Conservation (phyloP, 2,113 vertebrate genomes). For the Furnarius figulus region DNA sequence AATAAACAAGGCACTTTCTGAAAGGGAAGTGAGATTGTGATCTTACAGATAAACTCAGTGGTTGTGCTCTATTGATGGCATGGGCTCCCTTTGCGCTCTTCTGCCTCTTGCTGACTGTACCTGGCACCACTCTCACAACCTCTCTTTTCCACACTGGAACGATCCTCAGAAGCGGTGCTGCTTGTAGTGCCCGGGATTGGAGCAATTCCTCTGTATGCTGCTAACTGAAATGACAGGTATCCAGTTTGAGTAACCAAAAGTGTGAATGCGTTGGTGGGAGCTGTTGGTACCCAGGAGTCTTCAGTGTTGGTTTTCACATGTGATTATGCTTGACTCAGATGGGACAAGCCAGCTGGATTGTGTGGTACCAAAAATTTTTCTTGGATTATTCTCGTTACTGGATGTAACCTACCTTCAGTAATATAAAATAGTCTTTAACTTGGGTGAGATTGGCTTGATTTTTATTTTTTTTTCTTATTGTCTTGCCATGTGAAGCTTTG, state of each 20-base stretch:
- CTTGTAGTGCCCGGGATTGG: neutral
- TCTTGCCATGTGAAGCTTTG: conserved; percentile 40
- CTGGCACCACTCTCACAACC: neutral
- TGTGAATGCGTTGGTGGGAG: neutral
- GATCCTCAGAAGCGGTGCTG: neutral
- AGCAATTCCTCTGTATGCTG: conserved; percentile 38
- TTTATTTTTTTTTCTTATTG: neutral
- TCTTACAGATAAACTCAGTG: conserved; percentile 44
- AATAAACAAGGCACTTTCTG: conserved; percentile 76
- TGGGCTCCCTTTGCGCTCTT: neutral
- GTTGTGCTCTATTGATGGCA: conserved; percentile 15
- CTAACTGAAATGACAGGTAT: neutral
- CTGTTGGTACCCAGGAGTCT: conserved; percentile 1
- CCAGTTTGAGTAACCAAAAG: conserved; percentile 11
- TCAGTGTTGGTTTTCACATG: neutral
- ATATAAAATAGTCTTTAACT: conserved; percentile 35
- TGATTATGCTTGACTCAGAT: neutral
- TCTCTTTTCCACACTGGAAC: conserved; percentile 1
- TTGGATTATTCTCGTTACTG: conserved; percentile 2
- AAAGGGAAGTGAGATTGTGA: conserved; percentile 76
- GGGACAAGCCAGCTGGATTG: conserved; percentile 24
- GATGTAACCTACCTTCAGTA: conserved; percentile 46
- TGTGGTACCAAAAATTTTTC: conserved; percentile 46
- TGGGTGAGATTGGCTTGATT: conserved; percentile 12
- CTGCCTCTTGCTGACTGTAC: neutral